phyloP scores from a whole-genome alignment of 2,797 vertebrate species.

The Parotocinclus haroldoi region DNA sequence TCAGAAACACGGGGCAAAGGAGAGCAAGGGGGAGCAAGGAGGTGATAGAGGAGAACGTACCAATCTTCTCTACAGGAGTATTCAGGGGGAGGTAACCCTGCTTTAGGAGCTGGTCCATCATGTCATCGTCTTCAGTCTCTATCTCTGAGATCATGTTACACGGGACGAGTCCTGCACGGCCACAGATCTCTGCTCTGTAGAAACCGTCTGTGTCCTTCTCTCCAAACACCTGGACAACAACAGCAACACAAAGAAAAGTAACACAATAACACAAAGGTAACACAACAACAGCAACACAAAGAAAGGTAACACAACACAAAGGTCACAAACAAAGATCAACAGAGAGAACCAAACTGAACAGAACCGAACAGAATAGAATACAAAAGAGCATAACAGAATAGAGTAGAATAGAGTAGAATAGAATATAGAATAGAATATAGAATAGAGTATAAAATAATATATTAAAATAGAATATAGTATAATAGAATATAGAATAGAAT shows the following conservation, averaged over 20 bases:
- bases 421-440: too few species aligned
- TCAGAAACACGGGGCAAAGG: background rate
- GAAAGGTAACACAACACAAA: background rate
- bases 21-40: too few species aligned
- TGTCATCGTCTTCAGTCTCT: constrained; percentile 91
- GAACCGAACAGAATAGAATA: too few species aligned
- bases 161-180: constrained; percentile 87
- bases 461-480: too few species aligned
- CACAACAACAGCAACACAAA: too few species aligned
- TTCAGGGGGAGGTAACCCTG: constrained; percentile 95
- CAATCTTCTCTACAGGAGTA: constrained; percentile 92
- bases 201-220: constrained; percentile 95
- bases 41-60: constrained; percentile 58
- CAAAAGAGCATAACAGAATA: too few species aligned
- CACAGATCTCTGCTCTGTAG: constrained; percentile 88
- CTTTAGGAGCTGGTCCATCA: constrained; percentile 92
- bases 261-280: background rate
- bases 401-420: too few species aligned
- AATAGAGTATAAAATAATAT: too few species aligned
- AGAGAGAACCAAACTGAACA: background rate
- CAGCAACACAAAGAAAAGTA: too few species aligned
- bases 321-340: too few species aligned
- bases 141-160: constrained; percentile 99
- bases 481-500: too few species aligned
- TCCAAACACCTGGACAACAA: constrained; percentile 81